Base-by-base conservation (phyloP, 2,888 invertebrate species). In the Trichopria drosophilae region DNA sequence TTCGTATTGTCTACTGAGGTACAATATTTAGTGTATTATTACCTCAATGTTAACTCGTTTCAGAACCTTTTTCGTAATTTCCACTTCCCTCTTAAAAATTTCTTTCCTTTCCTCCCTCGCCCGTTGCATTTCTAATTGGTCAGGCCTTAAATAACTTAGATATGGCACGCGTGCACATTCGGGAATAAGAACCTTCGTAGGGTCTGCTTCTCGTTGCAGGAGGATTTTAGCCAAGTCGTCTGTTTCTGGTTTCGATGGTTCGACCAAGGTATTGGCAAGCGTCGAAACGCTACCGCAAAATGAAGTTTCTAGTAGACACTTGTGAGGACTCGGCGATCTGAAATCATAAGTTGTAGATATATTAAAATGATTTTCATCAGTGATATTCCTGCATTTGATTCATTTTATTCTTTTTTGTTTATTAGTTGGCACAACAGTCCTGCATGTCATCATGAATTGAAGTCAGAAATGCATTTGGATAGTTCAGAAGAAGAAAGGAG, bases 291-390 rank as follows among this genome's bases (percentile, higher is more conserved):
- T 87, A 1, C 93, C 93, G 75, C 92, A 93, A 73, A 93, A 93
- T 0, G 92, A 92, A 1, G 93, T 93, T 77, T 93, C 93, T 51
- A 93, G 79, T 46, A 92, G 79, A 85, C 91, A 90, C 74, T 88
- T 88, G 78, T 93, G 92, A n/a, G 93, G 93, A 10, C 92, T 92
- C 2, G 93, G 91, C 22, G 88, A 88, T 54, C 89, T 83, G 42
- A n/a, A n/a, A n/a, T n/a, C n/a, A n/a, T n/a, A n/a, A n/a, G n/a
- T n/a, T n/a, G n/a, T n/a, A n/a, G n/a, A n/a, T n/a, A n/a, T n/a
- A n/a, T n/a, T n/a, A n/a, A n/a, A n/a, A n/a, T n/a, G n/a, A n/a
- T n/a, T n/a, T n/a, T n/a, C n/a, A n/a, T n/a, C n/a, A n/a, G n/a
- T n/a, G n/a, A n/a, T n/a, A n/a, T n/a, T n/a, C n/a, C n/a, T n/a